Evolutionary conservation across 2,888 invertebrate genomes (phyloP), one percentile per base, ranked within the genome.

Genomic region (Oeneis ivallda): DNA sequence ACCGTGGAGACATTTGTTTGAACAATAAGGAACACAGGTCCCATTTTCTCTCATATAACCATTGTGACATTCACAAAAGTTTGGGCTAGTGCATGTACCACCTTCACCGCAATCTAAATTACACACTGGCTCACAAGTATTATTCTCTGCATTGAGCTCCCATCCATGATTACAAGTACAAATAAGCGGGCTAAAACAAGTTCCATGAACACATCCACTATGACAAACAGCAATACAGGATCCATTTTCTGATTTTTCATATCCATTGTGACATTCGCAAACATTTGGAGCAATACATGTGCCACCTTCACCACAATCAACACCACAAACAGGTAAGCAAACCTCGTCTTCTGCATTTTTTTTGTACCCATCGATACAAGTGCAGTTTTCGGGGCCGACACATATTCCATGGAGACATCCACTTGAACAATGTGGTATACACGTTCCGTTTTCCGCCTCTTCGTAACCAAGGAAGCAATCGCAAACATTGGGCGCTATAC

Each of bases 401-500:
- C 79, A 77, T 5, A 62, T 69, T 1, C 75, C 77, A 41, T 79
- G 73, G 0, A 66, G 60, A 47, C 76, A 79, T n/a, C 71, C 73
- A 39, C 62, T 64, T 7, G 70, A 57, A 62, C 77, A 76, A 19
- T 70, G 19, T 1, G 76, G 76, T 54, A 54, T 45, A 52, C 76
- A 76, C 1, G 66, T 53, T 0, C 66, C 41, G 7, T 60, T 67
- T 41, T 52, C 66, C 10, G 63, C 13, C 9, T 67, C 19, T 41
- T 57, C 41, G 50, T 72, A 73, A 10, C 75, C 88, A 2, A 80
- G 73, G 15, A 82, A 77, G 67, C 92, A 93, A 50, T 84, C 71
- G 67, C 92, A 92, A 0, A 74, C 78, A 47, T 91, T 81, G 1
- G 93, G 92, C 0, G 84, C 85, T 0, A 84, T 78, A 72, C 93